Percentiles rank a stretch among this genome's conserved stretches.
These are phyloP conservation scores for Nymphicus hollandicus DNA, from an alignment of 2,113 vertebrate species.

Conservation along the genomic window DNA sequence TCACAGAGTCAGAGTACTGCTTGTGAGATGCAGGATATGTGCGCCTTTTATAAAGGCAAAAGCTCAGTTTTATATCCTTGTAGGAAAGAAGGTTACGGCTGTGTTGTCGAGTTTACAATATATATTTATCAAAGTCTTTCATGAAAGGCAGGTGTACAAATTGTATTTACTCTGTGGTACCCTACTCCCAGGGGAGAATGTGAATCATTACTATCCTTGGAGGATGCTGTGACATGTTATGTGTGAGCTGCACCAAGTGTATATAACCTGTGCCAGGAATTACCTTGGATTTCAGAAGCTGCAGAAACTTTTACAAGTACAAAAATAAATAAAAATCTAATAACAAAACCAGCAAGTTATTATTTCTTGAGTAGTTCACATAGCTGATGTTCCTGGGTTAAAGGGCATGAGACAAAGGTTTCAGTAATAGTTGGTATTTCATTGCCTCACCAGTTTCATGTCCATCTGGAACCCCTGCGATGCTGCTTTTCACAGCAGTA, in stretches of 20 bases:
- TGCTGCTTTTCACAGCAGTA: not conserved
- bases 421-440: not conserved
- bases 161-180: constrained; percentile 41
- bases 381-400: not conserved
- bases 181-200: not conserved
- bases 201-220: constrained; percentile 32
- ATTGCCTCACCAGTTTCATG: not conserved
- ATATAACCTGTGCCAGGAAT: constrained; percentile 35
- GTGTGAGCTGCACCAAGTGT: not conserved
- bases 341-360: not conserved
- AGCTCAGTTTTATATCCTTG: constrained; percentile 56
- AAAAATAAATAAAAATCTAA: constrained; percentile 9
- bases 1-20: not conserved
- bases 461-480: not conserved
- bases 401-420: not conserved
- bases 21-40: constrained; percentile 25
- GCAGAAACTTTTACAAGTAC: not conserved
- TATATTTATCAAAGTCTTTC: not conserved
- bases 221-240: constrained; percentile 34
- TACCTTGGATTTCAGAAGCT: not conserved
- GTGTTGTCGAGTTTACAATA: not conserved
- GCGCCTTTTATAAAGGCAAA: constrained; percentile 74
- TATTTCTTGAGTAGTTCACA: not conserved
- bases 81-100: constrained; percentile 62
- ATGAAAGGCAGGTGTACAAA: constrained; percentile 25